These are phyloP conservation scores for Lepidocyrtinus sp. DNA, from an alignment of 2,888 invertebrate genomes.

Conservation along the genomic window DNA sequence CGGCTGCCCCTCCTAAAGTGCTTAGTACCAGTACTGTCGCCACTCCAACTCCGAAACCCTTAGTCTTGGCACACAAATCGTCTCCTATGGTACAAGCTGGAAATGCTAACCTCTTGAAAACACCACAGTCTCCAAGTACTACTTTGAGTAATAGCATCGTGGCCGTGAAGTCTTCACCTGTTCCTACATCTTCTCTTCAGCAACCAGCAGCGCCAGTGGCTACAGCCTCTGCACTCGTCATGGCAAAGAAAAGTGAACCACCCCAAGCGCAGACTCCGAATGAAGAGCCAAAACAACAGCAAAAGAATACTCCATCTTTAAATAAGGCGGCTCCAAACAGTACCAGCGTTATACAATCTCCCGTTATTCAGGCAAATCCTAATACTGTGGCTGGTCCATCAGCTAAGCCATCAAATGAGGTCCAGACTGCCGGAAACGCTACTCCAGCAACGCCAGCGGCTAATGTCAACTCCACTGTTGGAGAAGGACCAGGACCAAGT, in stretches of 20 bases:
- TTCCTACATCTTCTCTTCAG: not conserved
- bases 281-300: not conserved
- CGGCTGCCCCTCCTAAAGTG: too few species aligned
- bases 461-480: not conserved
- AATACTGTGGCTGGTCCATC: not conserved
- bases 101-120: too few species aligned
- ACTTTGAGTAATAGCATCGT: too few species aligned
- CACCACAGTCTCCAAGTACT: too few species aligned
- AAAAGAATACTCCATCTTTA: too few species aligned
- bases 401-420: not conserved
- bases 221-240: slow-evolving; percentile 8
- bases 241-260: not conserved
- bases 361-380: too few species aligned
- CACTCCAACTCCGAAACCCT: not conserved
- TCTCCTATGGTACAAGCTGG: too few species aligned
- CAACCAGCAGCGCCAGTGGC: not conserved
- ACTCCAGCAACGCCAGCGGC: slow-evolving; percentile 2
- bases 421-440: too few species aligned
- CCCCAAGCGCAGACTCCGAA: not conserved
- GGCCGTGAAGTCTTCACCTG: not conserved
- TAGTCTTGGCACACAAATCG: too few species aligned
- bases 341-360: not conserved
- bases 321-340: not conserved
- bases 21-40: too few species aligned
- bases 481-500: slow-evolving; percentile 67